Evolutionary conservation across 2,797 vertebrate species (phyloP).

Genomic region (Cetoscarus ocellatus): DNA sequence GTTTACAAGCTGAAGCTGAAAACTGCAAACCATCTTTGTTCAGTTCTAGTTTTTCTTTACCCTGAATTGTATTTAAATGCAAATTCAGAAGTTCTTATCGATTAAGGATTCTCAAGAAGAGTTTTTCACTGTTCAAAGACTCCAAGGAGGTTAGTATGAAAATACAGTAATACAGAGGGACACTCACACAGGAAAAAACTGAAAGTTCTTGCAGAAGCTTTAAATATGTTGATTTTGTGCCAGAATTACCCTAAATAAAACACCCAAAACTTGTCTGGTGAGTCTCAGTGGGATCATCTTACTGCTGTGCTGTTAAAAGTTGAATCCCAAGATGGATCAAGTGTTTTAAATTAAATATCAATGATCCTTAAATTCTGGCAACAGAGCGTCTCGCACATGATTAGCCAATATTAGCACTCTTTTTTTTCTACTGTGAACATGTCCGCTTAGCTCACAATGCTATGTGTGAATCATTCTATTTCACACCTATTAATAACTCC

Average conservation of each 20-base stretch:
- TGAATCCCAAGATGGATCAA: neutral
- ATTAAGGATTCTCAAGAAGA: too few relatives aligned
- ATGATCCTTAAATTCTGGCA: neutral
- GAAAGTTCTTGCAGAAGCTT: too few relatives aligned
- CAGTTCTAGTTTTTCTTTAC: too few relatives aligned
- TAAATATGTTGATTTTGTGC: neutral
- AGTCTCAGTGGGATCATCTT: neutral
- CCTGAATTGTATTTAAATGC: too few relatives aligned
- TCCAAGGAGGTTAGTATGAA: too few relatives aligned
- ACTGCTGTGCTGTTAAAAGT: neutral
- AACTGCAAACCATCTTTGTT: too few relatives aligned
- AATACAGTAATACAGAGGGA: too few relatives aligned
- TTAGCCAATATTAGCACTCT: slow-evolving; percentile 29
- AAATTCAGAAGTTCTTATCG: too few relatives aligned
- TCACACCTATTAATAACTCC: slow-evolving; percentile 34
- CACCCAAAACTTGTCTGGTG: neutral
- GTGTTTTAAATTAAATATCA: neutral
- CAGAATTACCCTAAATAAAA: neutral
- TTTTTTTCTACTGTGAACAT: slow-evolving; percentile 52
- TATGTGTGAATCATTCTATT: slow-evolving; percentile 30
- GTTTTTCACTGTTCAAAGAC: too few relatives aligned
- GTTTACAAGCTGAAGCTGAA: too few relatives aligned
- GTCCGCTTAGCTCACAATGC: slow-evolving; percentile 14
- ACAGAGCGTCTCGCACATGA: slow-evolving; percentile 29
- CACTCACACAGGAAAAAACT: too few relatives aligned